phyloP scores from a whole-genome alignment of 1,140 invertebrate genomes.

The Brachionus calyciflorus region DNA sequence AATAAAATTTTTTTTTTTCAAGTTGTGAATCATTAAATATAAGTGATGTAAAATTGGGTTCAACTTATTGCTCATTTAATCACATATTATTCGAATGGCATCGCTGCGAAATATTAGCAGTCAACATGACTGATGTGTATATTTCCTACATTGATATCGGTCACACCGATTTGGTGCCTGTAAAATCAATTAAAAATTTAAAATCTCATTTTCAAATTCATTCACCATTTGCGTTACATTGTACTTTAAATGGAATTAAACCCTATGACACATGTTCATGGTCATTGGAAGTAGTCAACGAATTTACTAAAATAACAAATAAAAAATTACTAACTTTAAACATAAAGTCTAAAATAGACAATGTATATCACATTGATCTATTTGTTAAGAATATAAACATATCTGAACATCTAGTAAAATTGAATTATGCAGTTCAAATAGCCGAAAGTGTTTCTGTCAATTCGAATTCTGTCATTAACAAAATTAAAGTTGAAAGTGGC shows the following conservation, averaged over 20 bases:
- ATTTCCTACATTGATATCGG: conserved; percentile 20
- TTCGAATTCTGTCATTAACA: neutral
- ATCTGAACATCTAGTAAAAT: neutral
- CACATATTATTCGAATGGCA: conserved; percentile 35
- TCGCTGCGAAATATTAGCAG: neutral
- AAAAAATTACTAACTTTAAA: conserved; percentile 15
- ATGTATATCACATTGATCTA: conserved; percentile 8
- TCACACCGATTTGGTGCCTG: neutral
- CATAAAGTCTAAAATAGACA: conserved; percentile 19
- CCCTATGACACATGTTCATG: neutral
- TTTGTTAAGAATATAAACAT: conserved; percentile 18
- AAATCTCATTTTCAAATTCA: neutral
- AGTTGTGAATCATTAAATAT: too few relatives aligned
- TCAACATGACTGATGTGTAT: neutral
- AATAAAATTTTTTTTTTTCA: too few relatives aligned
- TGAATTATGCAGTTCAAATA: neutral
- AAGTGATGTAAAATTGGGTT: neutral
- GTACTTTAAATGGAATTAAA: neutral
- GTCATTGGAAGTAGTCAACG: neutral
- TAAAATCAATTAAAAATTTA: conserved; percentile 19
- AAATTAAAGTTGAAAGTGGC: neutral
- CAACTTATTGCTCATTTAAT: conserved; percentile 5
- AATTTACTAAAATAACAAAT: neutral
- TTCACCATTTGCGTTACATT: conserved; percentile 15
- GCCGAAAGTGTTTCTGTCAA: neutral